Base-by-base conservation (phyloP, 2,888 invertebrate genomes). In the Eutolmus rufibarbis region DNA sequence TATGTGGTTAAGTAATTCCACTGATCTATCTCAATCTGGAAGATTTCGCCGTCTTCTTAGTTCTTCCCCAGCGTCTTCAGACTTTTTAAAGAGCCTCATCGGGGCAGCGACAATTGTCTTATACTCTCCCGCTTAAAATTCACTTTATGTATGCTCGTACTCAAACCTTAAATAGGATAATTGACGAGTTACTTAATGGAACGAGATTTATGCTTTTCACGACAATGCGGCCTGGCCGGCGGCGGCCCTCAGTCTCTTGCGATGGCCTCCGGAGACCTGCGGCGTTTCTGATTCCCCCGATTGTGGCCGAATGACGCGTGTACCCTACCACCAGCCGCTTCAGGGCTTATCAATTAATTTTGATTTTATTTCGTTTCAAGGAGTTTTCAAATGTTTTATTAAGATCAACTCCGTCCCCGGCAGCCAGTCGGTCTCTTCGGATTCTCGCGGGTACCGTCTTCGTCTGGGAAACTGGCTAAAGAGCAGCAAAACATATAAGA, bases 151-250 rank as follows among this genome's bases (percentile, higher is more conserved):
- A 66, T 66, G 82, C 31, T 28, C 57, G 46, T 85, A 85, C 85
- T 86, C 86, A 37, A 77, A 76, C 34, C 76, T 46, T 86, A 78
- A 86, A 86, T 86, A 86, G 86, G 79, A 86, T 86, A 86, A 86
- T 86, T 86, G 86, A 86, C 86, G 86, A 86, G 79, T 79, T 86
- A 79, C 78, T 86, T 86, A 86, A 86, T 78, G 56, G 78, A 79
- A 78, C 77, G 78, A 86, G 86, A 86, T 86, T 86, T 86, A 86
- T 86, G 86, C 79, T 74, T 85, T 85, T 85, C 85, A 74, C 74
- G 43, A 85, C 85, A 74, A 74, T 74, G 43, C n/a, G 57, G 28
- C 28, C 74, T 5, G 40, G 74, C 37, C 12, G 40, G 74, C 37
- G 85, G 74, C 76, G 14, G 34, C 43, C 43, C 43, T 76, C 76